Conservation (phyloP, 2,797 vertebrate genomes). For the Podargus strigoides region DNA sequence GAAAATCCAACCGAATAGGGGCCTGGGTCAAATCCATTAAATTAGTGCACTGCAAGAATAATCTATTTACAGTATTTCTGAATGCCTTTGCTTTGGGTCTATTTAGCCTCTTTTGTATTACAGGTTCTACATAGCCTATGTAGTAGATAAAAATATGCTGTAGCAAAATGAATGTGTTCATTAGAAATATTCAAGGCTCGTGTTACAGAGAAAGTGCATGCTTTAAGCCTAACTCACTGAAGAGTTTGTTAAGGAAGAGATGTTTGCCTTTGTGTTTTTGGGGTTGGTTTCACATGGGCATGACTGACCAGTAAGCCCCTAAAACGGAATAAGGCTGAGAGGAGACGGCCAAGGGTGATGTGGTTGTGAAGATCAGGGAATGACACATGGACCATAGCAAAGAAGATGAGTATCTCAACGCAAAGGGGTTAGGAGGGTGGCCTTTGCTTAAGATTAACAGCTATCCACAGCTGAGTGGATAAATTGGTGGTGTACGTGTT, state of each 20-base stretch:
- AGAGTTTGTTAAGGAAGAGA: neutral
- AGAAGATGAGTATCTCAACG: neutral
- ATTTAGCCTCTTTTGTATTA: neutral
- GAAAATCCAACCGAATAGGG: neutral
- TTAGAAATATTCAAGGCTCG: neutral
- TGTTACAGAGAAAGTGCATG: neutral
- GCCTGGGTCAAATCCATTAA: neutral
- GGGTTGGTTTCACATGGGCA: neutral
- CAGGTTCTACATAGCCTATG: neutral
- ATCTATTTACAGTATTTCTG: neutral
- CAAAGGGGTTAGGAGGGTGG: neutral
- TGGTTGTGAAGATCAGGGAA: neutral
- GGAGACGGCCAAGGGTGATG: neutral
- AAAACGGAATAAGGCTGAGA: neutral
- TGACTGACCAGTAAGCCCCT: neutral
- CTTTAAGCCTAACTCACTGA: neutral
- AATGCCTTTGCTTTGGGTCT: rapidly evolving
- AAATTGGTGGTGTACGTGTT: neutral
- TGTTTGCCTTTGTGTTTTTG: neutral
- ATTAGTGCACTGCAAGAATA: neutral
- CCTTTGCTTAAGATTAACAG: neutral
- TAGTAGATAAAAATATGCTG: neutral
- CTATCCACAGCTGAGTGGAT: neutral
- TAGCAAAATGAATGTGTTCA: neutral
- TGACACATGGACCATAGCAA: neutral